A percentile compares a stretch with the other conserved stretches of the same genome.
Conservation (phyloP, 2,113 vertebrate species). For the Dromas ardeola region DNA sequence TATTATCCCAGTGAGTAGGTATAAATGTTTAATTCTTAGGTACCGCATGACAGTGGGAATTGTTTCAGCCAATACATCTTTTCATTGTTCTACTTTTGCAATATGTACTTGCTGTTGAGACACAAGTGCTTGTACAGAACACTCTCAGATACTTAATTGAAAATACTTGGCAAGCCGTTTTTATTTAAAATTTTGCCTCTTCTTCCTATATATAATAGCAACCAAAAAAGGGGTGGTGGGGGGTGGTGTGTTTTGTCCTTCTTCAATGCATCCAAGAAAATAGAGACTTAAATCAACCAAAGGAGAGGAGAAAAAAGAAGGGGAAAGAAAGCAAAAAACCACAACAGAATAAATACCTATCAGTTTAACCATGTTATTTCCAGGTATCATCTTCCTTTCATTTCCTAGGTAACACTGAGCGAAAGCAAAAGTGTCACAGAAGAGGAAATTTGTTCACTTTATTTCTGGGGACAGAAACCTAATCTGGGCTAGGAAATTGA, state of each 20-base stretch:
- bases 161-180: background rate
- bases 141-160: background rate
- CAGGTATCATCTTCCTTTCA: background rate
- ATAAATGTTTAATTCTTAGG: conserved; percentile 76
- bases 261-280: background rate
- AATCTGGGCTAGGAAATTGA: background rate
- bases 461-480: background rate
- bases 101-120: background rate
- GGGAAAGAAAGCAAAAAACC: background rate
- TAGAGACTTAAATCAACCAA: background rate
- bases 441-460: background rate
- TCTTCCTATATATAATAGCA: background rate
- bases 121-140: background rate
- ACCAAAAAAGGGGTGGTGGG: background rate
- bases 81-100: background rate
- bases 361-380: background rate
- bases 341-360: background rate
- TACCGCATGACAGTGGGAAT: conserved; percentile 44
- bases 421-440: background rate
- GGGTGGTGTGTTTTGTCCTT: background rate
- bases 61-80: conserved; percentile 44
- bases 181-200: background rate
- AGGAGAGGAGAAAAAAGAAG: background rate
- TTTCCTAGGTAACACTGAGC: background rate
- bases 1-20: conserved; percentile 63